phyloP scores from a whole-genome alignment of 1,140 invertebrate genomes.

The Drosophila santomea region DNA sequence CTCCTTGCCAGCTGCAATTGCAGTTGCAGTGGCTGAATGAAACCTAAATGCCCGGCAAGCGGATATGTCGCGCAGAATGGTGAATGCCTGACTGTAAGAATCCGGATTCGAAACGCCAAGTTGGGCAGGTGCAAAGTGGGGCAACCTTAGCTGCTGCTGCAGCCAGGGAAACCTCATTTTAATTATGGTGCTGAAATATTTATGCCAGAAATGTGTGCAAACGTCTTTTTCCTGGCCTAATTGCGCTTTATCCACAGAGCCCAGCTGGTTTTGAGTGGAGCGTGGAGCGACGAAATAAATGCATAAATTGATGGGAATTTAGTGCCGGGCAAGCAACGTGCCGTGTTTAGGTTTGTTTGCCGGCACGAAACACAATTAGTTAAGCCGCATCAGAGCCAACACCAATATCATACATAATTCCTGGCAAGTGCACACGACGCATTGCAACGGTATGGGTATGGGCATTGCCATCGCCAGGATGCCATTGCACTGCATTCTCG shows the following conservation, averaged over 20 bases:
- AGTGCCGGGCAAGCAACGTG: constrained; percentile 39
- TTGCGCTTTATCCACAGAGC: constrained; percentile 36
- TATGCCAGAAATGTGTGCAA: constrained; percentile 43
- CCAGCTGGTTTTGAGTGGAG: constrained; percentile 32
- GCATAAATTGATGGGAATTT: constrained; percentile 70
- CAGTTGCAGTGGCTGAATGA: constrained; percentile 48
- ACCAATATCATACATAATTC: constrained; percentile 57
- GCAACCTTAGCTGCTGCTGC: constrained; percentile 1
- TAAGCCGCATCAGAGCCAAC: constrained; percentile 71
- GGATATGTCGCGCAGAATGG: constrained; percentile 77
- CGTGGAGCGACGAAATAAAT: constrained; percentile 50
- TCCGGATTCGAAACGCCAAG: not conserved
- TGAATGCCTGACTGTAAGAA: constrained; percentile 48
- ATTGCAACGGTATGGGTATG: constrained; percentile 7
- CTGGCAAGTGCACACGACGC: constrained; percentile 12
- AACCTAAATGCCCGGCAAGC: constrained; percentile 77
- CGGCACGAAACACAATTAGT: constrained; percentile 68
- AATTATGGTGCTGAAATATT: constrained; percentile 48
- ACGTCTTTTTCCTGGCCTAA: constrained; percentile 52
- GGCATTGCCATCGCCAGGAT: constrained; percentile 14
- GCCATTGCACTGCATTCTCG: constrained; percentile 29
- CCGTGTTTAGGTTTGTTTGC: constrained; percentile 39
- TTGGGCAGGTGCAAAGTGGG: constrained; percentile 17
- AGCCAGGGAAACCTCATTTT: constrained; percentile 10
- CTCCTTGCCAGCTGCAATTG: constrained; percentile 15